Evolutionary conservation across 1,140 invertebrate genomes (phyloP).

Genomic region (Nephotettix cincticeps): DNA sequence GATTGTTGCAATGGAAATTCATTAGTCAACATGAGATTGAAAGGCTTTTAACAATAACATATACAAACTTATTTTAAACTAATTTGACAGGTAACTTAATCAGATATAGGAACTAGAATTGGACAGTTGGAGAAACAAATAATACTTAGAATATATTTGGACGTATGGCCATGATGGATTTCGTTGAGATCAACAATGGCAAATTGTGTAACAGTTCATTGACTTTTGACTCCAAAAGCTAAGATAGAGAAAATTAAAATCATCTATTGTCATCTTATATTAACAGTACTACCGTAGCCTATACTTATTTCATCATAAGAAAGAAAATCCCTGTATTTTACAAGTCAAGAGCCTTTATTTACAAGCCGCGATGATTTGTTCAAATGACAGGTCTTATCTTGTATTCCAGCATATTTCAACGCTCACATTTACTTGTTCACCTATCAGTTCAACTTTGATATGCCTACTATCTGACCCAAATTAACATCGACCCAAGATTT

Average conservation of each 20-base stretch:
- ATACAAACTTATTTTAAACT: background rate
- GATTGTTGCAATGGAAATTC: too few relatives aligned
- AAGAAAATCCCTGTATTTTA: background rate
- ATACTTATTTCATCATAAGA: background rate
- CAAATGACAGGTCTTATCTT: too few relatives aligned
- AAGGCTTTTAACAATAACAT: too few relatives aligned
- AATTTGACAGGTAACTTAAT: background rate
- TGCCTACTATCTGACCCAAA: too few relatives aligned
- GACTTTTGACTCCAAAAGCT: background rate
- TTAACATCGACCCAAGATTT: too few relatives aligned
- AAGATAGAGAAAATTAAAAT: background rate
- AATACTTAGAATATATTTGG: background rate
- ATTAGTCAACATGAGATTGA: too few relatives aligned
- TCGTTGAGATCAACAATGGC: background rate
- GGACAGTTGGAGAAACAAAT: background rate
- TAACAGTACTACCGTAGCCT: background rate
- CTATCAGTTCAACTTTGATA: too few relatives aligned
- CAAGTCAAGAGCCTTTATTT: background rate
- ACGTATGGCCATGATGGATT: conserved; percentile 2
- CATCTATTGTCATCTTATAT: background rate
- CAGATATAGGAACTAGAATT: background rate
- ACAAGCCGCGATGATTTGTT: background rate
- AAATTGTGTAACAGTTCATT: background rate
- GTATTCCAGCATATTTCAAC: too few relatives aligned
- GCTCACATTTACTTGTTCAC: too few relatives aligned